Evolutionary conservation across 2,113 vertebrate species (phyloP).

Genomic region (Crotalus viridis): DNA sequence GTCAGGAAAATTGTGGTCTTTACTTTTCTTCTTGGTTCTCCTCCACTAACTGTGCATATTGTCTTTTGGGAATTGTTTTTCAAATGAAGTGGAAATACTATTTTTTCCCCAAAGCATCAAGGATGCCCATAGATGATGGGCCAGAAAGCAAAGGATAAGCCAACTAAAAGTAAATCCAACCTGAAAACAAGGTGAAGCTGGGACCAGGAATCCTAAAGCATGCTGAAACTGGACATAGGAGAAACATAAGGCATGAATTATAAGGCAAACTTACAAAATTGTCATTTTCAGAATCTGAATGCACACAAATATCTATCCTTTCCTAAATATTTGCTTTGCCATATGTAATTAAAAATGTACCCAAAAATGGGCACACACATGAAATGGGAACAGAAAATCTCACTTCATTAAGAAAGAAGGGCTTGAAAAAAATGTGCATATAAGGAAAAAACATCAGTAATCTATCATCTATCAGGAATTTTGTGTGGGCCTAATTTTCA

Average conservation of each 20-base stretch:
- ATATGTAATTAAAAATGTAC: not conserved
- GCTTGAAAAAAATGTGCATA: not conserved
- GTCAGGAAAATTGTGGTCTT: conserved; percentile 28
- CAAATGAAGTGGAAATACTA: conserved; percentile 38
- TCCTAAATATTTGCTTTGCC: not conserved
- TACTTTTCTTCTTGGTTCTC: conserved; percentile 30
- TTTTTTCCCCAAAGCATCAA: conserved; percentile 5
- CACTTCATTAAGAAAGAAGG: not conserved
- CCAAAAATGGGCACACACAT: not conserved
- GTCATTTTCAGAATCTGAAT: not conserved
- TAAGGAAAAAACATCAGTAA: not conserved
- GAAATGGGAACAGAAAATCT: not conserved
- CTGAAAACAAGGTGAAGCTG: not conserved
- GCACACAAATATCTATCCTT: not conserved
- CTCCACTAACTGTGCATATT: conserved; percentile 7
- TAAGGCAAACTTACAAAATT: not conserved
- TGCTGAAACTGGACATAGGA: not conserved
- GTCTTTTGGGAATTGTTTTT: conserved; percentile 37
- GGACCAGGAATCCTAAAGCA: not conserved
- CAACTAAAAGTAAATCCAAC: not conserved
- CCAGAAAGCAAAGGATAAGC: not conserved
- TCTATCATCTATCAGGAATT: not conserved
- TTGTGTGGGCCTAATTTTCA: not conserved
- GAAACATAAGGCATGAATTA: not conserved
- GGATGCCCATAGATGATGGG: not conserved